Evolutionary conservation across 2,113 vertebrate genomes (phyloP).

Genomic region (Eulemur rufifrons): DNA sequence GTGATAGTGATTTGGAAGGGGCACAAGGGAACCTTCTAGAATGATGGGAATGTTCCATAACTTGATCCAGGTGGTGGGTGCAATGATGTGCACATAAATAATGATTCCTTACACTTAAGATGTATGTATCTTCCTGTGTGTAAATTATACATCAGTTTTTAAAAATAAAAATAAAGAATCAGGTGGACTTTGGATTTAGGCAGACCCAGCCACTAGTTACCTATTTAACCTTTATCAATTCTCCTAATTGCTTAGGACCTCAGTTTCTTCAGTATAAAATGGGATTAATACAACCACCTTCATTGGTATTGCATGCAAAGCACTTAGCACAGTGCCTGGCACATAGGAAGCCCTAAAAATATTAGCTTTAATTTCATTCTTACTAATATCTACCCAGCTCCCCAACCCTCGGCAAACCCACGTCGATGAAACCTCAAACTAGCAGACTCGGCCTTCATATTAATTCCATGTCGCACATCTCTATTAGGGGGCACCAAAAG

Average conservation of each 20-base stretch:
- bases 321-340: background rate
- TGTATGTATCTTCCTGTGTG: background rate
- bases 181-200: background rate
- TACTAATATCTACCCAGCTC: background rate
- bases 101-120: background rate
- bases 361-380: background rate
- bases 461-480: slow-evolving; percentile 45
- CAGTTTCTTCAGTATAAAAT: background rate
- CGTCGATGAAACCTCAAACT: background rate
- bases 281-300: background rate
- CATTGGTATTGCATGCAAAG: background rate
- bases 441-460: slow-evolving; percentile 65
- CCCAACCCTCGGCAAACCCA: background rate
- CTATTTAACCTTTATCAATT: background rate
- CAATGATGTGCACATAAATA: background rate
- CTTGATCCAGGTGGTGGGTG: background rate
- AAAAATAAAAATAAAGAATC: background rate
- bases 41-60: background rate
- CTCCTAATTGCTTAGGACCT: background rate
- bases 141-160: background rate
- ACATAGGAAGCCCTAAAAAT: background rate
- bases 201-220: background rate
- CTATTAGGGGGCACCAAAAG: slow-evolving; percentile 20
- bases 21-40: background rate
- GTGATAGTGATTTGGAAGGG: background rate